A percentile compares a stretch with the other conserved stretches of the same genome.
Conservation (phyloP, 2,113 vertebrate species). For the Mastomys coucha region DNA sequence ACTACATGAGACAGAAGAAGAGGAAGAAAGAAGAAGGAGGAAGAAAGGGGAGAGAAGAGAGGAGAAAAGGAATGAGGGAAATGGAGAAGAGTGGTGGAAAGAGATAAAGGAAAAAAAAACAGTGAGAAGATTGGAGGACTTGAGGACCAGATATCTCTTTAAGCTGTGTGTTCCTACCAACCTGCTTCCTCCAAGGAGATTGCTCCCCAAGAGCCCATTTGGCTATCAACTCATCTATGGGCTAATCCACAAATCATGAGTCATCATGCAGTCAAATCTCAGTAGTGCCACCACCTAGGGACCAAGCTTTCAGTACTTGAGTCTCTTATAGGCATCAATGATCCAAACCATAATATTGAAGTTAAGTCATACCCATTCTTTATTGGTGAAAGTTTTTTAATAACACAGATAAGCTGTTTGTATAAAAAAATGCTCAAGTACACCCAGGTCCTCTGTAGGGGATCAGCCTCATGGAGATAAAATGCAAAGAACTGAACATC, state of each 20-base stretch:
- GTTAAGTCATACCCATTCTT: slow-evolving; percentile 15
- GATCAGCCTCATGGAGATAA: background rate
- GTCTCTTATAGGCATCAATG: too few species aligned
- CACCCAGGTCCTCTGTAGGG: background rate
- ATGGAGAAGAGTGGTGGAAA: background rate
- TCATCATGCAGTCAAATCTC: background rate
- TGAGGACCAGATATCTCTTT: background rate
- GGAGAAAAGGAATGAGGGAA: background rate
- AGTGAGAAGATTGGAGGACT: background rate
- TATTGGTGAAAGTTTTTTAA: slow-evolving; percentile 30
- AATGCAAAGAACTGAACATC: background rate
- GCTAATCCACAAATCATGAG: background rate
- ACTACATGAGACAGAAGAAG: background rate
- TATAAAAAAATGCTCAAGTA: background rate
- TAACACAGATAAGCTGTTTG: background rate
- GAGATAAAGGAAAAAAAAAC: background rate
- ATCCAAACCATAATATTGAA: background rate
- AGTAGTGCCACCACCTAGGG: background rate
- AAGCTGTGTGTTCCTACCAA: too few species aligned
- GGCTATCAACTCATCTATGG: background rate
- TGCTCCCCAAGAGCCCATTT: background rate
- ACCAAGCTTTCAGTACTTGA: background rate
- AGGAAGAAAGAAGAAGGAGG: background rate
- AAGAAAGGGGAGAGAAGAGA: background rate
- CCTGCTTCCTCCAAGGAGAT: background rate